Evolutionary conservation across 2,888 invertebrate species (phyloP).

Genomic region (Dryocosmus kuriphilus): DNA sequence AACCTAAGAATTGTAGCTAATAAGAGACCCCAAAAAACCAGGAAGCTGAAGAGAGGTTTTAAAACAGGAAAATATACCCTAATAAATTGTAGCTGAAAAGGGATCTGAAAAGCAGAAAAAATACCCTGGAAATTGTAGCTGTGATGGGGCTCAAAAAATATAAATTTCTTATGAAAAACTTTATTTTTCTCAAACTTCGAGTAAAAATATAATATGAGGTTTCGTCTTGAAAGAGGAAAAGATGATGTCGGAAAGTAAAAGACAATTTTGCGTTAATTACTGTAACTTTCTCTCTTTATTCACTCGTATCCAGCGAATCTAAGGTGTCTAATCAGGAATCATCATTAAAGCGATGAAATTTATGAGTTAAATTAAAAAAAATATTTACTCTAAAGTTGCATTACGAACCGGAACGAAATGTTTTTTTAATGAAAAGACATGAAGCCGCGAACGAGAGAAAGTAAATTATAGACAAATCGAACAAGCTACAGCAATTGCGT

Average conservation of each 20-base stretch:
- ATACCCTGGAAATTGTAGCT: no score
- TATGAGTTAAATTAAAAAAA: background rate
- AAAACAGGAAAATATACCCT: no score
- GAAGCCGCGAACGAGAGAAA: conserved; percentile 28
- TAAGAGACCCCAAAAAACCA: no score
- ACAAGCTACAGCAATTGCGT: conserved; percentile 13
- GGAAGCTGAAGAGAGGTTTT: no score
- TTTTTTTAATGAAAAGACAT: conserved; percentile 5
- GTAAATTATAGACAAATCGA: conserved; percentile 38
- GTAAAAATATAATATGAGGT: no score
- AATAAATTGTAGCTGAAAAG: no score
- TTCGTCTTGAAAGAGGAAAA: background rate
- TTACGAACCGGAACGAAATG: background rate
- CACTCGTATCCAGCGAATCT: background rate
- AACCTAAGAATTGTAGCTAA: no score
- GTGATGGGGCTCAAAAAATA: no score
- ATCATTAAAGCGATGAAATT: conserved; percentile 3
- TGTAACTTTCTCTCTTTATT: conserved; percentile 41
- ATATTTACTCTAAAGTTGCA: background rate
- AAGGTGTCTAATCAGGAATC: conserved; percentile 13
- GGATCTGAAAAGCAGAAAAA: no score
- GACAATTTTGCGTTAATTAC: conserved; percentile 42
- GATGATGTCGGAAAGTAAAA: background rate
- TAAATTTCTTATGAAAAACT: no score
- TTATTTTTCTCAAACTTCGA: no score